These are phyloP conservation scores for Cryptomyrus ogoouensis DNA, from an alignment of 2,113 vertebrate species.

Conservation along the genomic window DNA sequence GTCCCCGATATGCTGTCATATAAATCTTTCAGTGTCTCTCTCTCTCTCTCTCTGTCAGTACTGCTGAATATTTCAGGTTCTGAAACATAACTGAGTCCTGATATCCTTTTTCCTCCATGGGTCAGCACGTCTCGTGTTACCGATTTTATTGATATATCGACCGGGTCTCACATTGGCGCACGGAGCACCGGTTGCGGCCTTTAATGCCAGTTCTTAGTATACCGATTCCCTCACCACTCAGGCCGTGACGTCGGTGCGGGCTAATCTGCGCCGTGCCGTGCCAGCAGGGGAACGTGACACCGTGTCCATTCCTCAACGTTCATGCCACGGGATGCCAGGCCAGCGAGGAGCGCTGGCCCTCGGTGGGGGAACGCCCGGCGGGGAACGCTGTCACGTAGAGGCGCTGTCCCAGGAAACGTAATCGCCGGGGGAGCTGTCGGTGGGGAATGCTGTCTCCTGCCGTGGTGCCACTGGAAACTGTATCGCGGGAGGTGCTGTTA, in stretches of 20 bases:
- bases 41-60: background rate
- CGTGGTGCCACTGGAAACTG: background rate
- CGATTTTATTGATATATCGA: conserved; percentile 10
- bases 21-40: background rate
- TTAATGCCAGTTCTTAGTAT: background rate
- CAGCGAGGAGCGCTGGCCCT: background rate
- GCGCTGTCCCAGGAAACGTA: background rate
- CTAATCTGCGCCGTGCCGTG: background rate
- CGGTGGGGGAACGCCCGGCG: background rate
- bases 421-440: background rate
- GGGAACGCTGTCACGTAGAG: background rate
- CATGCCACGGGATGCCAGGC: background rate
- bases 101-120: background rate
- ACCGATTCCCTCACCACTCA: background rate
- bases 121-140: background rate
- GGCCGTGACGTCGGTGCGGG: background rate
- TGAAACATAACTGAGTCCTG: conserved; percentile 1
- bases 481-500: background rate
- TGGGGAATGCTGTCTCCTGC: background rate
- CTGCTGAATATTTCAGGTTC: conserved; percentile 7
- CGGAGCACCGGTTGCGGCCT: background rate
- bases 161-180: background rate
- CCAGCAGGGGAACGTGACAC: conserved; percentile 9
- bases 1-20: background rate
- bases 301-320: background rate